phyloP scores from a whole-genome alignment of 1,140 invertebrate genomes.

The Lysiphlebus fabarum region DNA sequence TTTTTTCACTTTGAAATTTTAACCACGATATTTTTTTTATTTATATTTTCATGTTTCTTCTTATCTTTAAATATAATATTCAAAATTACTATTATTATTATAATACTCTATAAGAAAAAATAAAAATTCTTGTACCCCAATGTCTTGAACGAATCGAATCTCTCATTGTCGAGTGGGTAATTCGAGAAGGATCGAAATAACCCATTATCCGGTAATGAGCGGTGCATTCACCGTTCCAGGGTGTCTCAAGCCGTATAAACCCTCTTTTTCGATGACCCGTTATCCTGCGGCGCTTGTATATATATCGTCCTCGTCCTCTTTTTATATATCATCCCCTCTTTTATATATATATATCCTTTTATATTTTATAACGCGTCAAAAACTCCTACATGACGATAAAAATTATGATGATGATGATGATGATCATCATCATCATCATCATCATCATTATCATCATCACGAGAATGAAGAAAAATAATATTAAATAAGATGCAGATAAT shows the following conservation, averaged over 20 bases:
- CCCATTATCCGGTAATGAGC: conserved; percentile 48
- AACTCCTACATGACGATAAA: conserved; percentile 9
- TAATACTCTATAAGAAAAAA: conserved; percentile 9
- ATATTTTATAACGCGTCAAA: conserved; percentile 19
- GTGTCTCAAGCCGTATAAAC: conserved; percentile 12
- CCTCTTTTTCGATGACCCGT: conserved; percentile 24
- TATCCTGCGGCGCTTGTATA: conserved; percentile 28
- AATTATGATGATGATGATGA: conserved; percentile 13
- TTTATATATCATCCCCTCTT: conserved; percentile 6
- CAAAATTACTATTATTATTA: background rate
- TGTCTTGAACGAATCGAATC: conserved; percentile 42
- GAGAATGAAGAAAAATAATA: conserved; percentile 11
- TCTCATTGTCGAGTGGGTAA: conserved; percentile 49
- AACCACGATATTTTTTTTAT: too few species aligned
- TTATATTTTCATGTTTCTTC: too few species aligned
- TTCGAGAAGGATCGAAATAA: conserved; percentile 50
- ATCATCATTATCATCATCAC: too few species aligned
- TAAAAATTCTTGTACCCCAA: conserved; percentile 5
- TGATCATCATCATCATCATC: conserved; percentile 12
- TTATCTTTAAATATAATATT: too few species aligned
- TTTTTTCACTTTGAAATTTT: too few species aligned
- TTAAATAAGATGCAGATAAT: conserved; percentile 14
- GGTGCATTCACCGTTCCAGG: conserved; percentile 36
- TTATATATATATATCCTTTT: background rate
- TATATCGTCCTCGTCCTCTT: conserved; percentile 24